phyloP scores from a whole-genome alignment of 2,888 invertebrate species.

The Drosophila emarginata region DNA sequence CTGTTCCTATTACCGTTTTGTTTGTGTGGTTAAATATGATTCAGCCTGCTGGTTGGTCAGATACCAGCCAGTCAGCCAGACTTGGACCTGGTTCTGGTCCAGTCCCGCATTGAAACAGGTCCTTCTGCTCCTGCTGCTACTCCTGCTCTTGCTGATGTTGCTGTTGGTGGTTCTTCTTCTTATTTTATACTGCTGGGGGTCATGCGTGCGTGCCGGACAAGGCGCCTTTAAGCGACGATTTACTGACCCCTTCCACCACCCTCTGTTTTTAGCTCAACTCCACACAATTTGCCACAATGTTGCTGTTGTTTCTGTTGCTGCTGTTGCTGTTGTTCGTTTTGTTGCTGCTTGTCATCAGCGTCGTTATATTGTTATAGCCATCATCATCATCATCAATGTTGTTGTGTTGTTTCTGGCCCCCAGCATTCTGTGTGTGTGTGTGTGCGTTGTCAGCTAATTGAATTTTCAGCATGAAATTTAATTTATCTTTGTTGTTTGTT shows the following conservation, averaged over 20 bases:
- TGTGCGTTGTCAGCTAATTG: constrained; percentile 76
- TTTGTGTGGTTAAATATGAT: constrained; percentile 39
- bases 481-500: constrained; percentile 74
- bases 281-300: constrained; percentile 72
- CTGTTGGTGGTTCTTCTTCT: constrained; percentile 3
- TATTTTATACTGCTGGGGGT: not conserved
- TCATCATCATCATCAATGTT: constrained; percentile 48
- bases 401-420: constrained; percentile 14
- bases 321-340: constrained; percentile 17
- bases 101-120: constrained; percentile 7
- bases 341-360: constrained; percentile 67
- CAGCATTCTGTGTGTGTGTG: constrained; percentile 31
- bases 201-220: constrained; percentile 61
- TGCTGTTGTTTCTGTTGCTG: constrained; percentile 42
- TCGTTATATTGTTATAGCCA: constrained; percentile 76
- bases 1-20: constrained; percentile 23
- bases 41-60: constrained; percentile 30
- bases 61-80: constrained; percentile 26
- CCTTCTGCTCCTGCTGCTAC: not conserved
- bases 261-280: constrained; percentile 6
- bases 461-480: constrained; percentile 77
- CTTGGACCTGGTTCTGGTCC: constrained; percentile 34
- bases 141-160: constrained; percentile 23
- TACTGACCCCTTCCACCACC: not conserved
- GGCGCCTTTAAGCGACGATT: constrained; percentile 53